Percentiles rank a stretch among this genome's conserved stretches.
These are phyloP conservation scores for Cataglyphis livida DNA, from an alignment of 2,888 invertebrate genomes.

Conservation along the genomic window DNA sequence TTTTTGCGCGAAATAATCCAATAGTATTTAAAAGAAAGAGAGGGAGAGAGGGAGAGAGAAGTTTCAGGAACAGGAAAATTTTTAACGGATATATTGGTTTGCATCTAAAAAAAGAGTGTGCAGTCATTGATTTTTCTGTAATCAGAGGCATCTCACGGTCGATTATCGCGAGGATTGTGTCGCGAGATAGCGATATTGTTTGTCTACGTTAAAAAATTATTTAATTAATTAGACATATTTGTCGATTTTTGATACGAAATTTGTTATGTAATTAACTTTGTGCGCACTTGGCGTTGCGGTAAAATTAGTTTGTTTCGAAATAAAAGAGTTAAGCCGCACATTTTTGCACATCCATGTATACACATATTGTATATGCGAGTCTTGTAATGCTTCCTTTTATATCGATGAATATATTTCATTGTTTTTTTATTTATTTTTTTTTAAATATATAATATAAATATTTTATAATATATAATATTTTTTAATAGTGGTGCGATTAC, in stretches of 20 bases:
- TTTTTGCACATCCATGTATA: background rate
- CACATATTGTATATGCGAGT: background rate
- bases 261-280: conserved; percentile 16
- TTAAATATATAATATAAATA: too few relatives aligned
- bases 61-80: background rate
- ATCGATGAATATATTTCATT: background rate
- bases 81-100: background rate
- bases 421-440: background rate
- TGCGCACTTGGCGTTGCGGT: background rate
- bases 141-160: background rate
- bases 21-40: background rate
- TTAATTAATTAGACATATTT: background rate
- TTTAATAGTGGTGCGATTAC: too few relatives aligned
- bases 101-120: background rate
- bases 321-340: background rate
- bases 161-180: background rate
- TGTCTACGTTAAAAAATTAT: background rate
- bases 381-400: background rate
- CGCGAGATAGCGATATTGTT: conserved; percentile 14
- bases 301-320: background rate
- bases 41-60: background rate
- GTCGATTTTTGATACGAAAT: conserved; percentile 3
- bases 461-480: too few relatives aligned
- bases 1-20: background rate
- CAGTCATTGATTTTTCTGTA: background rate